These are phyloP conservation scores for Euspilapteryx auroguttella DNA, from an alignment of 2,888 invertebrate genomes.

Conservation along the genomic window DNA sequence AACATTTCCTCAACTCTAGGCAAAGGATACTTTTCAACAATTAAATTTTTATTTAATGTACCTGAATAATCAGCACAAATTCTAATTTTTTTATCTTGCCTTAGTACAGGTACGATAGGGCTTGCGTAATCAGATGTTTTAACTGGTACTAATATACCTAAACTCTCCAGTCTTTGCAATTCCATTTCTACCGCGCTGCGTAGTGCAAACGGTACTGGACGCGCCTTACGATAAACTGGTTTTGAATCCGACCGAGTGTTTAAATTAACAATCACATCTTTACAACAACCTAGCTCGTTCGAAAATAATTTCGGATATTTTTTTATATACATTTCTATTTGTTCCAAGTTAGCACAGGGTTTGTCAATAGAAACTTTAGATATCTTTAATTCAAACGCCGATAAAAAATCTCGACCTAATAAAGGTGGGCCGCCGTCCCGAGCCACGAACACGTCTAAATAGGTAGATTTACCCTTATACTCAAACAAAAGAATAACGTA, in stretches of 20 bases:
- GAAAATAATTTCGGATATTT: not conserved
- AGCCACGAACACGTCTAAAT: not conserved
- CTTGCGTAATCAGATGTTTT: not conserved
- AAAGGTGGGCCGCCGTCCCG: not conserved
- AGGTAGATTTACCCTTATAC: not conserved
- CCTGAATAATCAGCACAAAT: not conserved
- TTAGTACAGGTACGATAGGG: not conserved
- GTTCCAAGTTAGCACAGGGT: not conserved
- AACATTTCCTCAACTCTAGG: constrained; percentile 1
- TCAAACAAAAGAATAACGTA: not conserved
- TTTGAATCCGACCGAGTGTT: not conserved
- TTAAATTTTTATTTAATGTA: not conserved
- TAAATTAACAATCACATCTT: not conserved
- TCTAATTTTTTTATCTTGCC: not conserved
- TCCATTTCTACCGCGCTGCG: not conserved
- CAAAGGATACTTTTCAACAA: not conserved
- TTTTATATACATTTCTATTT: not conserved
- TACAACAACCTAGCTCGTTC: not conserved
- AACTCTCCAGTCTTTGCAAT: not conserved
- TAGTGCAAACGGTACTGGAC: not conserved
- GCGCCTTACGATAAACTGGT: not conserved
- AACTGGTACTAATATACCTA: not conserved
- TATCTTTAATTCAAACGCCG: not conserved
- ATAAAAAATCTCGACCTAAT: constrained; percentile 1
- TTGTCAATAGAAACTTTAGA: not conserved